Evolutionary conservation across 2,888 invertebrate species (phyloP).

Genomic region (Epicampocera succincta): DNA sequence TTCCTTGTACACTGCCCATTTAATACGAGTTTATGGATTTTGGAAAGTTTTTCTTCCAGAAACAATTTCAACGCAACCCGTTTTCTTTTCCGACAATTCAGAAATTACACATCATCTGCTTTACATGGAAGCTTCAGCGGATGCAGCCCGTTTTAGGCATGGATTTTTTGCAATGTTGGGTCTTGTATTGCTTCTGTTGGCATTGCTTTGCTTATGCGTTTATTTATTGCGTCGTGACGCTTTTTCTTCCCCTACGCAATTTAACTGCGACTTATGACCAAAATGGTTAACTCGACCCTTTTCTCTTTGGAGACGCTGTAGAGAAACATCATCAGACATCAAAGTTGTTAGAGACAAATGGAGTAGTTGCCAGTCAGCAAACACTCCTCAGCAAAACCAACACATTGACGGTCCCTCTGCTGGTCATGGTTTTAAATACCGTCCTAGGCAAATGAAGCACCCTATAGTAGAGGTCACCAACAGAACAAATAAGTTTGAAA

Average conservation of each 20-base stretch:
- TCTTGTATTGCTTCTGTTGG: slow-evolving; percentile 78
- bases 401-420: slow-evolving; percentile 50
- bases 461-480: slow-evolving; percentile 26
- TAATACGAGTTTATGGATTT: slow-evolving; percentile 79
- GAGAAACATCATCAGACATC: slow-evolving; percentile 57
- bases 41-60: slow-evolving; percentile 79
- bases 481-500: slow-evolving; percentile 19
- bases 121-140: slow-evolving; percentile 77
- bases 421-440: slow-evolving; percentile 35
- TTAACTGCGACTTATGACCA: slow-evolving; percentile 78
- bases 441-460: slow-evolving; percentile 31
- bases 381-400: slow-evolving; percentile 67
- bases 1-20: slow-evolving; percentile 77
- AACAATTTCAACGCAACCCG: slow-evolving; percentile 61
- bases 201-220: slow-evolving; percentile 79
- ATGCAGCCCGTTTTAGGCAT: slow-evolving; percentile 80
- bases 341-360: slow-evolving; percentile 39
- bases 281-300: slow-evolving; percentile 80
- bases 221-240: slow-evolving; percentile 79
- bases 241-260: slow-evolving; percentile 69
- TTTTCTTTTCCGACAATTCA: slow-evolving; percentile 70
- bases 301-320: slow-evolving; percentile 75
- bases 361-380: slow-evolving; percentile 38
- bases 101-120: slow-evolving; percentile 74
- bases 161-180: slow-evolving; percentile 81